Percentiles rank a stretch among this genome's conserved stretches.
Evolutionary conservation across 2,113 vertebrate species (phyloP).

Genomic region (Psettodes erumei): DNA sequence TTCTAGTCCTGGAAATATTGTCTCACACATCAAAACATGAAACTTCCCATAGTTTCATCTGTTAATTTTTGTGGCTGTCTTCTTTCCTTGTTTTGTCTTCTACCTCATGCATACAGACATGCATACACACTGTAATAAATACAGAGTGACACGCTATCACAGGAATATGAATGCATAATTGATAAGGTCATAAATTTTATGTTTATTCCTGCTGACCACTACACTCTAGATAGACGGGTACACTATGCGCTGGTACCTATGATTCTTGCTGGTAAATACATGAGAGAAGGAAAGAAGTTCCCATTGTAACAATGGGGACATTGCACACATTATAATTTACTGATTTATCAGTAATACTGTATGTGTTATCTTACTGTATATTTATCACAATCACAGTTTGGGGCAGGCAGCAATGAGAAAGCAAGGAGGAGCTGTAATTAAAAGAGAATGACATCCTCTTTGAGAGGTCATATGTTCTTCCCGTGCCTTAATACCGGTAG

Average conservation of each 20-base stretch:
- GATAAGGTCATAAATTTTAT: conserved; percentile 41
- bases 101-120: conserved; percentile 21
- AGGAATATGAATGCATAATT: conserved; percentile 52
- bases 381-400: not conserved
- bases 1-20: not conserved
- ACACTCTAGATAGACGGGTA: not conserved
- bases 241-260: not conserved
- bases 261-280: conserved; percentile 2
- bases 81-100: conserved; percentile 8
- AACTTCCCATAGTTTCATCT: not conserved
- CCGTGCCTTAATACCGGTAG: not conserved
- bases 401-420: not conserved
- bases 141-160: conserved; percentile 44
- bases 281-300: not conserved
- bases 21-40: not conserved
- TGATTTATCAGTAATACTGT: conserved; percentile 17
- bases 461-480: not conserved
- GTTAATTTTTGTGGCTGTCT: conserved; percentile 9
- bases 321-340: not conserved
- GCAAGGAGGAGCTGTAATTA: not conserved
- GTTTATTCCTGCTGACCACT: conserved; percentile 30
- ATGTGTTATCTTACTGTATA: not conserved
- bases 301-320: too few relatives aligned
- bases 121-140: conserved; percentile 34
- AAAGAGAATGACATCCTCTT: not conserved